phyloP scores from a whole-genome alignment of 2,797 vertebrate species.

The Melopsittacus undulatus region DNA sequence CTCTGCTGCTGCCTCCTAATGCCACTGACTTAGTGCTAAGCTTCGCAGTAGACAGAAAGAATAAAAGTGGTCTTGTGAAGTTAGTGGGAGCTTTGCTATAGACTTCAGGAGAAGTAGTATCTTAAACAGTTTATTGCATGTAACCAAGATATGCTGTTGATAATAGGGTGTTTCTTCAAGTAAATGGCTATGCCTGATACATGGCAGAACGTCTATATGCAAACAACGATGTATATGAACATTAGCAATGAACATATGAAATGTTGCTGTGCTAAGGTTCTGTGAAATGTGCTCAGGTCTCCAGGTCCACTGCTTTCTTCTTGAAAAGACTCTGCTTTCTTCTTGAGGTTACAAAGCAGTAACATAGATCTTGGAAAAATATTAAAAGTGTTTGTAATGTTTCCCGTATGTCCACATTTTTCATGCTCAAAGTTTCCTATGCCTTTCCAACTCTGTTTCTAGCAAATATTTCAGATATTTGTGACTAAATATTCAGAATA shows the following conservation, averaged over 20 bases:
- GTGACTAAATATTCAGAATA: not conserved
- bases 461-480: not conserved
- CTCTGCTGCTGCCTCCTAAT: not conserved
- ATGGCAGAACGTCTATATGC: not conserved
- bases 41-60: not conserved
- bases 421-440: not conserved
- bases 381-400: not conserved
- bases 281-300: not conserved
- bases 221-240: not conserved
- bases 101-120: not conserved
- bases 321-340: not conserved
- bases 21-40: not conserved
- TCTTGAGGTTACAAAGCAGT: not conserved
- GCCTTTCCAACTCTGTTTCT: not conserved
- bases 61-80: not conserved
- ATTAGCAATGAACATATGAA: not conserved
- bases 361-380: not conserved
- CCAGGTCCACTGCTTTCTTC: not conserved
- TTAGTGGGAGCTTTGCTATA: not conserved
- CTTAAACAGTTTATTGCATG: not conserved
- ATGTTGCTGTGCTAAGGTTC: not conserved
- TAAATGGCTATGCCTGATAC: fast-evolving
- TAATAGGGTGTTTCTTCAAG: not conserved
- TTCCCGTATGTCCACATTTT: not conserved
- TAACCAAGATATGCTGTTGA: not conserved